Evolutionary conservation across 2,888 invertebrate species (phyloP).

Genomic region (Agrotis clavis): DNA sequence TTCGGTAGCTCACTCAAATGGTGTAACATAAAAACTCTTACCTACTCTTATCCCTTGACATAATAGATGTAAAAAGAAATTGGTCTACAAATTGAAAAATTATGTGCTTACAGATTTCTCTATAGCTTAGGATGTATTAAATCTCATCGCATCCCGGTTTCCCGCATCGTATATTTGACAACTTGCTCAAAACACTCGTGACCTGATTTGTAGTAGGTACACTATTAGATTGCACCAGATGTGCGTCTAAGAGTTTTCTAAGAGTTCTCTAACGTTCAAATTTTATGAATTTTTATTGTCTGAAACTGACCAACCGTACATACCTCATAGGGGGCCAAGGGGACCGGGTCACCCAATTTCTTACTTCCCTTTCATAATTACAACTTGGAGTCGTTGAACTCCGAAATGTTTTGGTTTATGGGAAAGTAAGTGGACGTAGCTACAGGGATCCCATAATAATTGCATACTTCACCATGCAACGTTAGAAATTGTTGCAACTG

Average conservation of each 20-base stretch:
- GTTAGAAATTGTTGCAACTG: slow-evolving; percentile 79
- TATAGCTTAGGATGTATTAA: background rate
- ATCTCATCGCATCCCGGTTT: slow-evolving; percentile 37
- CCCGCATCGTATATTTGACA: slow-evolving; percentile 70
- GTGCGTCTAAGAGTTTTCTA: slow-evolving; percentile 76
- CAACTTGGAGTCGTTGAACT: slow-evolving; percentile 89
- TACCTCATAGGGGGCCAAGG: slow-evolving; percentile 82
- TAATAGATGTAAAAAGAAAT: slow-evolving; percentile 25
- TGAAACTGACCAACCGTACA: slow-evolving; percentile 89
- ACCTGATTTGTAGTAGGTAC: slow-evolving; percentile 51
- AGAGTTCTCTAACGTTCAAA: slow-evolving; percentile 77
- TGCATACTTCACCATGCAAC: slow-evolving; percentile 70
- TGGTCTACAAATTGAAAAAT: slow-evolving; percentile 2
- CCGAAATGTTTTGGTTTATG: slow-evolving; percentile 81
- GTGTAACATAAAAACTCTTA: slow-evolving; percentile 48
- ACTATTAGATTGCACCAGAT: slow-evolving; percentile 77
- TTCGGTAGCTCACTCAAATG: slow-evolving; percentile 57
- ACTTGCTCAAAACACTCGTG: slow-evolving; percentile 58
- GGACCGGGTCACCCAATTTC: slow-evolving; percentile 88
- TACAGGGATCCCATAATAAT: slow-evolving; percentile 80
- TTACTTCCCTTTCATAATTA: slow-evolving; percentile 87
- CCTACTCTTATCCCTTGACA: slow-evolving; percentile 28
- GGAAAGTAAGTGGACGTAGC: slow-evolving; percentile 84
- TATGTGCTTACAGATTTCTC: background rate
- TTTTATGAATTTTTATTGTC: slow-evolving; percentile 84